Conservation (phyloP, 2,113 vertebrate genomes). For the Siniperca chuatsi region DNA sequence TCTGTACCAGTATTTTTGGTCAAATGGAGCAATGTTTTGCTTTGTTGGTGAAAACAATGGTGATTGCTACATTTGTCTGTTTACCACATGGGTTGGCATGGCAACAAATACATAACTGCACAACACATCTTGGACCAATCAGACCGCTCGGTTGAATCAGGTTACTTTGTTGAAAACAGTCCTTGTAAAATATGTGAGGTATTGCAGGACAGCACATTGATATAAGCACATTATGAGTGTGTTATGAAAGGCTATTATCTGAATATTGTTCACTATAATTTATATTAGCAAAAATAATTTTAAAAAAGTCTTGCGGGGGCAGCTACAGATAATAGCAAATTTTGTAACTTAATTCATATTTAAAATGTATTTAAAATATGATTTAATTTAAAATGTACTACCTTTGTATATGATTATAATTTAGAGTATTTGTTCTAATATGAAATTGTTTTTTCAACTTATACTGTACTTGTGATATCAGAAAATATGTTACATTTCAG, state of each 20-base stretch:
- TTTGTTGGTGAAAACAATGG: constrained; percentile 37
- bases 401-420: no score
- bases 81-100: constrained; percentile 41
- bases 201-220: not conserved
- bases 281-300: not conserved
- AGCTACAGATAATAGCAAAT: not conserved
- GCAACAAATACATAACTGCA: constrained; percentile 41
- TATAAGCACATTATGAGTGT: not conserved
- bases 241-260: not conserved
- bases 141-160: constrained; percentile 5
- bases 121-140: constrained; percentile 60
- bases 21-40: not conserved
- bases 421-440: not conserved
- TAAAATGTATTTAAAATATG: not conserved
- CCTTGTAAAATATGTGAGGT: constrained; percentile 12
- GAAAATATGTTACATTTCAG: not conserved
- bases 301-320: not conserved
- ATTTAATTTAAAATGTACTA: not conserved
- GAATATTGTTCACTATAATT: not conserved
- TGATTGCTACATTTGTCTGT: constrained; percentile 38
- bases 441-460: not conserved
- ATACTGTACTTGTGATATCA: not conserved
- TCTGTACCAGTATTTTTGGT: not conserved
- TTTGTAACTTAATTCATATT: not conserved
- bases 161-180: constrained; percentile 28